Percentiles rank a stretch among this genome's conserved stretches.
These are phyloP conservation scores for Hydropotes inermis DNA, from an alignment of 2,113 vertebrate genomes.

Conservation along the genomic window DNA sequence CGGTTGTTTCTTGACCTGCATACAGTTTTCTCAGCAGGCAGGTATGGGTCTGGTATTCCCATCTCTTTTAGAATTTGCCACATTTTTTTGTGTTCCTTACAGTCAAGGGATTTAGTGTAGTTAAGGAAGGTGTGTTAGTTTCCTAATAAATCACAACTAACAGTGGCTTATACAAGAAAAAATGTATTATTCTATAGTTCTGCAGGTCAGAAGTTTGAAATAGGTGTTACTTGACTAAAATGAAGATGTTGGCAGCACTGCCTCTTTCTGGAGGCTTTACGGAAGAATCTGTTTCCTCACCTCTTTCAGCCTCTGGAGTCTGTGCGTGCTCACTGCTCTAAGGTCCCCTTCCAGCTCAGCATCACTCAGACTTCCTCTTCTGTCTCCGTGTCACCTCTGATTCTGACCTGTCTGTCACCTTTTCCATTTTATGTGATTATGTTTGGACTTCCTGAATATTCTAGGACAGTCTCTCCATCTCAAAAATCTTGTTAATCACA, in stretches of 20 bases:
- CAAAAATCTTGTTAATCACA: background rate
- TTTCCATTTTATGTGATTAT: background rate
- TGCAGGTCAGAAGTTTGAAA: background rate
- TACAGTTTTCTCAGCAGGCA: background rate
- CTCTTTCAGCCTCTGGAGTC: background rate
- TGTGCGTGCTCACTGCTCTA: background rate
- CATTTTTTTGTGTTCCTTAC: background rate
- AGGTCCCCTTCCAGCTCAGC: background rate
- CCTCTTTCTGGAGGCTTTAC: background rate
- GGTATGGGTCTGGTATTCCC: background rate
- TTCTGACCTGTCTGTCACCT: background rate
- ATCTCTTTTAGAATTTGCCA: background rate
- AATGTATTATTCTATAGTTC: background rate
- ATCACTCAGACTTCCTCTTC: background rate
- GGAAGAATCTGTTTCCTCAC: background rate
- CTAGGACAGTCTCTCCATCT: background rate
- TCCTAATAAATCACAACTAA: background rate
- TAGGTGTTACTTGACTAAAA: background rate
- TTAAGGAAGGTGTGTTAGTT: background rate
- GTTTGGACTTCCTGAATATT: background rate
- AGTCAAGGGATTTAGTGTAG: background rate
- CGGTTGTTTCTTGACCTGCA: background rate
- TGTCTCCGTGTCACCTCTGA: background rate
- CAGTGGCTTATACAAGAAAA: background rate
- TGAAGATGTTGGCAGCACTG: too few species aligned